These are phyloP conservation scores for Trachelipus rathkii DNA, from an alignment of 1,140 invertebrate genomes.

Conservation along the genomic window DNA sequence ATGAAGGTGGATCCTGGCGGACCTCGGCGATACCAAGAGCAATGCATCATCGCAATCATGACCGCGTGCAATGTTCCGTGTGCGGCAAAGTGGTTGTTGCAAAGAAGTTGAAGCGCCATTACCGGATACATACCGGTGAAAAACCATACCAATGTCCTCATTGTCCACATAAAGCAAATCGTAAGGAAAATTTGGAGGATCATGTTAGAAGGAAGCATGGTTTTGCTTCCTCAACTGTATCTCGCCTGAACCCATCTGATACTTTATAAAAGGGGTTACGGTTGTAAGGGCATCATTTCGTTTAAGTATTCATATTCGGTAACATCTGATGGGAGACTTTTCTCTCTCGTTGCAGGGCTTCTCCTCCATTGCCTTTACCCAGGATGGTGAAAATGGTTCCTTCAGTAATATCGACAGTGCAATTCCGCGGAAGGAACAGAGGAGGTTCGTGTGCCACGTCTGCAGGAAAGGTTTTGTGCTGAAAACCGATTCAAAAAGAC, in stretches of 20 bases:
- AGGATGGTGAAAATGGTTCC: no score
- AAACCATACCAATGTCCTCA: constrained; percentile 51
- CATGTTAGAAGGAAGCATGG: constrained; percentile 34
- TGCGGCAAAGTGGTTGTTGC: constrained; percentile 36
- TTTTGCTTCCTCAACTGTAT: constrained; percentile 16
- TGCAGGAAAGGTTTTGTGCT: constrained; percentile 38
- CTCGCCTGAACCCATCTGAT: no score
- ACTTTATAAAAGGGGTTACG: not conserved
- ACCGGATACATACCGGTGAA: constrained; percentile 51
- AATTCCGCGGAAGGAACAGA: no score
- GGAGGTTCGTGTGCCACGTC: constrained; percentile 31
- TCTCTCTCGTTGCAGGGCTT: constrained; percentile 36
- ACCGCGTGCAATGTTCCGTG: constrained; percentile 19
- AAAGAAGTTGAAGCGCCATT: constrained; percentile 48
- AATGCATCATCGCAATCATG: not conserved
- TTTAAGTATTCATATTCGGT: constrained; percentile 30
- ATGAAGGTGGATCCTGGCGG: not conserved
- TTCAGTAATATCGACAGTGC: no score
- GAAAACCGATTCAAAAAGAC: constrained; percentile 48
- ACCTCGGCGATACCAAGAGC: not conserved
- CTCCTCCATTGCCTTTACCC: no score
- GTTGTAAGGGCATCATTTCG: constrained; percentile 33
- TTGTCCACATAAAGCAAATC: constrained; percentile 49
- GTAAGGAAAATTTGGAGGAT: constrained; percentile 45
- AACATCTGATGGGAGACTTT: constrained; percentile 26